phyloP scores from a whole-genome alignment of 2,888 invertebrate genomes.

The Himalopsyche japonica region DNA sequence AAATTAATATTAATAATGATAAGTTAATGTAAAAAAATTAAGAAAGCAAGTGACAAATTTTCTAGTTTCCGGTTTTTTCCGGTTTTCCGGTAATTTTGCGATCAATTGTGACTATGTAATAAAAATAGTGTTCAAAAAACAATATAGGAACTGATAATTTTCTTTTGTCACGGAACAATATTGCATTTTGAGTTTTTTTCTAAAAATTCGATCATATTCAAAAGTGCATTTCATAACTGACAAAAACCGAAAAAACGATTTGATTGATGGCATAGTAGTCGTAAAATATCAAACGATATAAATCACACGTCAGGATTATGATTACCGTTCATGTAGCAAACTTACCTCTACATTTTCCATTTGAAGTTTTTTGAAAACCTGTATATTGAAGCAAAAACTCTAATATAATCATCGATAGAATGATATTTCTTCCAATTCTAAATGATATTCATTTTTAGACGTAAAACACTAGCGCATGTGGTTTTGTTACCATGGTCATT shows the following conservation, averaged over 20 bases:
- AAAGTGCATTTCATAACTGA: neutral
- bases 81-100: too few species aligned
- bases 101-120: too few species aligned
- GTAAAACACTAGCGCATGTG: too few species aligned
- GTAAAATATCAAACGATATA: slow-evolving; percentile 27
- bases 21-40: too few species aligned
- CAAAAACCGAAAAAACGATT: slow-evolving; percentile 7
- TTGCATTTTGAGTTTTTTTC: neutral
- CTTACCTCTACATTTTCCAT: neutral
- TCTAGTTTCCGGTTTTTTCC: too few species aligned
- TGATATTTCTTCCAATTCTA: too few species aligned
- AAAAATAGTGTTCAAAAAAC: neutral
- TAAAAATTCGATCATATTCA: neutral
- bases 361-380: neutral
- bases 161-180: neutral
- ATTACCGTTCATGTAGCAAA: slow-evolving; percentile 2
- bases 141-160: neutral
- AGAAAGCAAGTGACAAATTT: too few species aligned
- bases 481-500: too few species aligned
- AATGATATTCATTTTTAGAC: too few species aligned
- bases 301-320: slow-evolving; percentile 23
- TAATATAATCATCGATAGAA: too few species aligned
- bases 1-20: too few species aligned
- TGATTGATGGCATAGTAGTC: slow-evolving; percentile 25
- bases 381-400: neutral